A percentile compares a stretch with the other conserved stretches of the same genome.
Conservation (phyloP, 2,888 invertebrate genomes). For the Calliphora vomitoria region DNA sequence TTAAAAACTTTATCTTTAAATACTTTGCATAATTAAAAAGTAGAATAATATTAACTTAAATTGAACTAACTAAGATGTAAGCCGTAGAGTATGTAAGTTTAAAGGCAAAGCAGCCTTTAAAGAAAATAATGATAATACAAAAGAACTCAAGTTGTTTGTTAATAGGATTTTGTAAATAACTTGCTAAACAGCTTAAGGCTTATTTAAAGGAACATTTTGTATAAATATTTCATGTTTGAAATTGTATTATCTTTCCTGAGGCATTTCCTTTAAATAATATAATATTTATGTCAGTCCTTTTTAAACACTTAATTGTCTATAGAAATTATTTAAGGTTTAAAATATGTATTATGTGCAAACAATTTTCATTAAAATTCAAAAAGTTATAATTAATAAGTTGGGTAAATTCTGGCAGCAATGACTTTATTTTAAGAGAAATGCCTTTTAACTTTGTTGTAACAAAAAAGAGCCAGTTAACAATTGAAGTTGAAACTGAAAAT, state of each 20-base stretch:
- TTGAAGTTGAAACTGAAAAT: conserved; percentile 7
- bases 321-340: conserved; percentile 16
- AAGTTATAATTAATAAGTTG: conserved; percentile 37
- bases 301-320: conserved; percentile 13
- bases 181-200: background rate
- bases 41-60: background rate
- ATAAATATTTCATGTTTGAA: background rate
- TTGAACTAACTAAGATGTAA: background rate
- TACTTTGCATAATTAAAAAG: conserved; percentile 19
- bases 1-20: conserved; percentile 14
- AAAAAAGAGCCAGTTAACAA: conserved; percentile 1
- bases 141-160: background rate
- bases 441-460: background rate
- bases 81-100: background rate
- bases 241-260: background rate
- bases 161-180: background rate
- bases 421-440: conserved; percentile 25
- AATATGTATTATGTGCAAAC: background rate
- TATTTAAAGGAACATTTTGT: background rate
- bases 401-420: background rate
- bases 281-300: background rate
- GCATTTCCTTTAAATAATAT: background rate
- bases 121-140: background rate
- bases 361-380: conserved; percentile 22
- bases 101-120: background rate